phyloP scores from a whole-genome alignment of 2,113 vertebrate species.

The Penelope pileata region DNA sequence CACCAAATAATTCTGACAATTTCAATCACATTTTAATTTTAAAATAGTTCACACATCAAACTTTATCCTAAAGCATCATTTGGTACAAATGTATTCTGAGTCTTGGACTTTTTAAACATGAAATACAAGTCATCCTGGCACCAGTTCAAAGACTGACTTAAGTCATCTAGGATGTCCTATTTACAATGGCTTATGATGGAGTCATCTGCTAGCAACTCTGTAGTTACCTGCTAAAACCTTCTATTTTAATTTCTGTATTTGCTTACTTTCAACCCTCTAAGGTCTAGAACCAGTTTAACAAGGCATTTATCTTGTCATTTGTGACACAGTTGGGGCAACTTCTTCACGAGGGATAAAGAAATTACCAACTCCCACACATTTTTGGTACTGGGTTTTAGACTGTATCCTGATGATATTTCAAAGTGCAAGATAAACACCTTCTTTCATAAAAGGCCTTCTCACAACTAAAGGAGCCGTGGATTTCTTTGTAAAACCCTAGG shows the following conservation, averaged over 20 bases:
- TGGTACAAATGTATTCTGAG: slow-evolving; percentile 25
- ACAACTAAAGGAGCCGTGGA: not conserved
- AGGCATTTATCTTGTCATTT: slow-evolving; percentile 48
- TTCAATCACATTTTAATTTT: slow-evolving; percentile 59
- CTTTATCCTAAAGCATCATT: slow-evolving; percentile 54
- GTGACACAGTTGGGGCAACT: slow-evolving; percentile 46
- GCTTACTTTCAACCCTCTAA: slow-evolving; percentile 66
- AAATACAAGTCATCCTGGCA: slow-evolving; percentile 13
- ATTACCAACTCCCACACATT: slow-evolving; percentile 9
- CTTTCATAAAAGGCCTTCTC: not conserved
- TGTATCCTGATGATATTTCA: not conserved
- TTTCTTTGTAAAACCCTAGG: not conserved
- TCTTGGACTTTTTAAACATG: slow-evolving; percentile 20
- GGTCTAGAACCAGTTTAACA: slow-evolving; percentile 56
- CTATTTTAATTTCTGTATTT: slow-evolving; percentile 63
- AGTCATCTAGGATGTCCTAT: slow-evolving; percentile 48
- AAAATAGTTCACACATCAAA: slow-evolving; percentile 59
- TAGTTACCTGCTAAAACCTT: slow-evolving; percentile 66
- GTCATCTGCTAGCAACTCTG: slow-evolving; percentile 57
- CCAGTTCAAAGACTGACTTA: slow-evolving; percentile 58
- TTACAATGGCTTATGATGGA: slow-evolving; percentile 53
- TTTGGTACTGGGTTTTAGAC: not conserved
- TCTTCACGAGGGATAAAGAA: slow-evolving; percentile 2
- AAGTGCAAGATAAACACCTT: not conserved
- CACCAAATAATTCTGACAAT: slow-evolving; percentile 17